Percentiles rank a stretch among this genome's conserved stretches.
Evolutionary conservation across 2,888 invertebrate genomes (phyloP).

Genomic region (Schizaphis graminum): DNA sequence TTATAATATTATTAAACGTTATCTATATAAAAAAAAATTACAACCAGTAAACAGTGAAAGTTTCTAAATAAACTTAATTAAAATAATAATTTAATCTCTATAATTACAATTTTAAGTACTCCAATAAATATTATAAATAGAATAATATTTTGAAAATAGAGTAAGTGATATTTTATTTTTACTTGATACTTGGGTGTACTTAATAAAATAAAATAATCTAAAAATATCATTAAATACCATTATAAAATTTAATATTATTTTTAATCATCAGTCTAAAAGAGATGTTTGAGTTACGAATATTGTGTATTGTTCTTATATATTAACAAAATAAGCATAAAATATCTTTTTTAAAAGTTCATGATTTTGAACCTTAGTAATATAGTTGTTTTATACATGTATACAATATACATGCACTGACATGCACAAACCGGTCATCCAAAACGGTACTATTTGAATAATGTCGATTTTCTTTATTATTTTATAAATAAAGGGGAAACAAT

Average conservation of each 20-base stretch:
- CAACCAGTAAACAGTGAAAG: neutral
- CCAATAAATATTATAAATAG: neutral
- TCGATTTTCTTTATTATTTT: neutral
- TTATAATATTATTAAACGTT: neutral
- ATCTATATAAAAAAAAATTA: neutral
- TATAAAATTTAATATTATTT: neutral
- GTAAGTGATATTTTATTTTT: neutral
- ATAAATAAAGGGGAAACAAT: neutral
- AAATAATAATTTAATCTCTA: neutral
- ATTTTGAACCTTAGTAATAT: neutral
- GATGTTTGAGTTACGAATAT: neutral
- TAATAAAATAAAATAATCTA: neutral
- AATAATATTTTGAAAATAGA: too few relatives aligned
- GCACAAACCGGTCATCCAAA: neutral
- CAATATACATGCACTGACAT: neutral
- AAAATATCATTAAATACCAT: neutral
- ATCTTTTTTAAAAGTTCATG: neutral
- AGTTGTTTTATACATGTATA: neutral
- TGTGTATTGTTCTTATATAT: neutral
- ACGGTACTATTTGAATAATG: neutral
- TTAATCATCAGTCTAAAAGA: neutral
- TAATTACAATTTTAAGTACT: neutral
- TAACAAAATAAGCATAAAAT: neutral
- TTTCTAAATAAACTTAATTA: neutral
- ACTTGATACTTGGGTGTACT: neutral